phyloP scores from a whole-genome alignment of 2,888 invertebrate genomes.

The Drosophila nigritarsus region DNA sequence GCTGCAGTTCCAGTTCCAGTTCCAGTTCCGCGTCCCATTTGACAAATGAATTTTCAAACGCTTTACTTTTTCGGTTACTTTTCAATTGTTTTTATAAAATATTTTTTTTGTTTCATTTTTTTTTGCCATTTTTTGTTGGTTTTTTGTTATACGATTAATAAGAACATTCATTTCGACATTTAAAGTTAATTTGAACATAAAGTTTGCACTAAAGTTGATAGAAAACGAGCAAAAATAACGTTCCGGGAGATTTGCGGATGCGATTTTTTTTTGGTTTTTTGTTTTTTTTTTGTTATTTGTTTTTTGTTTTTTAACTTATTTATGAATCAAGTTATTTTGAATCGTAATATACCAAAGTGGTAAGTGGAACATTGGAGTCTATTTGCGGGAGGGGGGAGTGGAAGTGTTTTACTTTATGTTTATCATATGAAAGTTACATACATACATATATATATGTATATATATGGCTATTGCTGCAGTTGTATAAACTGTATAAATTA shows the following conservation, averaged over 20 bases:
- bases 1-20: background rate
- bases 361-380: conserved; percentile 72
- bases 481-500: conserved; percentile 56
- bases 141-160: conserved; percentile 64
- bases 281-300: too few species aligned
- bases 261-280: background rate
- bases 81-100: conserved; percentile 72
- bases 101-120: conserved; percentile 58
- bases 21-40: background rate
- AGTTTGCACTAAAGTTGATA: conserved; percentile 77
- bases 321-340: too few species aligned
- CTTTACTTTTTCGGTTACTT: conserved; percentile 44
- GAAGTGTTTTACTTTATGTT: conserved; percentile 21
- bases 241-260: conserved; percentile 32
- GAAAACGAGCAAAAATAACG: conserved; percentile 49
- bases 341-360: conserved; percentile 51
- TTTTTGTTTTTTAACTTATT: conserved; percentile 6
- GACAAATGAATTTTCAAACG: conserved; percentile 4
- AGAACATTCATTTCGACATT: conserved; percentile 81
- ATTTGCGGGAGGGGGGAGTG: conserved; percentile 44
- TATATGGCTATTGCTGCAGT: conserved; percentile 57
- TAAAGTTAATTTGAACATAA: conserved; percentile 79
- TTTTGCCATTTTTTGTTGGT: conserved; percentile 20
- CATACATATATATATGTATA: conserved; percentile 21
- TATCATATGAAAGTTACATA: conserved; percentile 57